Base-by-base conservation (phyloP, 2,113 vertebrate species). In the Prionailurus viverrinus region DNA sequence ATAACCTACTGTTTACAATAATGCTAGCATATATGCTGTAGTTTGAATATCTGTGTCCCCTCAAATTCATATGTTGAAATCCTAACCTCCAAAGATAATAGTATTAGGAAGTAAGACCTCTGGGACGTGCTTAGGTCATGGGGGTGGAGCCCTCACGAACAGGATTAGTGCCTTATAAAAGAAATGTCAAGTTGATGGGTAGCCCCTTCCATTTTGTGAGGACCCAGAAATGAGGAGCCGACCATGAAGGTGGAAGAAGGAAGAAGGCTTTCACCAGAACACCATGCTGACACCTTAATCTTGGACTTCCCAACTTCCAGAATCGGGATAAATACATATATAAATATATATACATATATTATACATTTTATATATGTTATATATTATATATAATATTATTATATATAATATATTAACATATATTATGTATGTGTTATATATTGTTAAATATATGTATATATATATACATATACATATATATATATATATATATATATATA, bases 401-500 rank as follows among this genome's bases (percentile, higher is more conserved):
- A 9, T 45, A 45, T 9, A 45, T 45, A 1, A 45, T 45, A 45
- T 45, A 45, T 45, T 45, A 45, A 45, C 45, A 45, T 45, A 45
- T 45, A 45, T 45, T 45, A 45, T 45, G 45, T 45, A 45, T 45
- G 45, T 45, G 45, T 45, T 12, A 63, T 63, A 63, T 27, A 25
- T 69, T 29, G 27, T 91, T 68, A 45, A 45, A 45, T 45, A 45
- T 45, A 45, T 45, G 7, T 7, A 7, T 45, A 1, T 7, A 6
- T 41, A 41, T 45, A 1, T 45, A 7, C 5, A 7, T 7, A 7
- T 4, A 39, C 4, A 39, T 41, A 41, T 45, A 1, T 45, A 1
- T 7, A 7, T 7, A 45, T 45, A 7, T 45, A 45, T 45, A 45
- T 45, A 45, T 1, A 45, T 45, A 45, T 45, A 45, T 0, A 45